Evolutionary conservation across 23 tunicate genomes (phyloP).

Genomic region (Trididemnum miniatum): DNA sequence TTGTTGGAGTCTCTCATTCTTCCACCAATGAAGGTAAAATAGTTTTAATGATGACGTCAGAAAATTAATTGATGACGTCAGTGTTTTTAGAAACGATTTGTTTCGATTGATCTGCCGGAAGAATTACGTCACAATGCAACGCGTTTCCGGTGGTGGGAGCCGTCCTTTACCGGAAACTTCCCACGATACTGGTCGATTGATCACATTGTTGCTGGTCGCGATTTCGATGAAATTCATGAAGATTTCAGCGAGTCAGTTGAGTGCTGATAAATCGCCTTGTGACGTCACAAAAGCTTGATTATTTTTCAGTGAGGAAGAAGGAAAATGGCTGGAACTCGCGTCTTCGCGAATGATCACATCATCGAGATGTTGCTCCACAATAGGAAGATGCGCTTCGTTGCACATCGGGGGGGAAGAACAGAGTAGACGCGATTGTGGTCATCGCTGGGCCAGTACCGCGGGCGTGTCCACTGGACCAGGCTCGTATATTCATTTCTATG

Average conservation of each 20-base stretch:
- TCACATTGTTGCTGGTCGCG: constrained; percentile 58
- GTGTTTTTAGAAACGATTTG: neutral
- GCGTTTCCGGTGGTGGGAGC: constrained; percentile 91
- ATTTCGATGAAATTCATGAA: constrained; percentile 41
- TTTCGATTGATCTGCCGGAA: constrained; percentile 64
- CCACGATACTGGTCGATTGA: constrained; percentile 53
- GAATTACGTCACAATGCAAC: constrained; percentile 62
- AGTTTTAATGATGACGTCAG: no score
- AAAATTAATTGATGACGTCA: no score
- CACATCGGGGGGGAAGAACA: constrained; percentile 34
- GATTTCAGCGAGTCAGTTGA: constrained; percentile 41
- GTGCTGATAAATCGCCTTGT: neutral
- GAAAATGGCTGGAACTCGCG: constrained; percentile 58
- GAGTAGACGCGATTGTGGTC: constrained; percentile 40
- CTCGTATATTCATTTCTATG: constrained; percentile 58
- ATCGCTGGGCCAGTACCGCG: constrained; percentile 48
- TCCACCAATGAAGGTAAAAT: no score
- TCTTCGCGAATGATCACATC: constrained; percentile 14
- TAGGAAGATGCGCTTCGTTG: constrained; percentile 17
- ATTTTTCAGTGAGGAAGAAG: neutral
- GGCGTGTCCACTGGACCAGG: constrained; percentile 63
- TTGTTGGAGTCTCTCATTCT: no score
- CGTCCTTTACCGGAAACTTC: constrained; percentile 20
- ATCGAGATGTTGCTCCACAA: constrained; percentile 4
- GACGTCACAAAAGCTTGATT: neutral